Base-by-base conservation (phyloP, 2,113 vertebrate species). In the Caretta caretta region DNA sequence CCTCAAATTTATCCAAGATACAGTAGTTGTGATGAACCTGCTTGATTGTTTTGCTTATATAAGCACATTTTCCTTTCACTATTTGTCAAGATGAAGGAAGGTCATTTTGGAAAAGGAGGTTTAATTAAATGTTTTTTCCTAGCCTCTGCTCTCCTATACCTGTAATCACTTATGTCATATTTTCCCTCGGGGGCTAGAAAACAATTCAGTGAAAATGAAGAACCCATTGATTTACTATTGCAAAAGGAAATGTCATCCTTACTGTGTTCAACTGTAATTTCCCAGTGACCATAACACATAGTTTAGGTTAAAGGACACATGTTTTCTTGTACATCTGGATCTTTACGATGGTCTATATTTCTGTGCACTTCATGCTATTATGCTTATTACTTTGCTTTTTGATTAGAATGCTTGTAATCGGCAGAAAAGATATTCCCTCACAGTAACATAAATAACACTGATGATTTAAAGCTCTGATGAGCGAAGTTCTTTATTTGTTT, bases 81-180 rank as follows among this genome's bases (percentile, higher is more conserved):
- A 81, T 96, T 97, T 96, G 81, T 97, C 96, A 97, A 91, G 78
- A 90, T 89, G 27, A 97, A 96, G 56, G 83, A 94, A 97, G 89
- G 54, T 79, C 94, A 96, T 86, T 96, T 98, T 96, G 93, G 84
- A 95, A 97, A 96, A 96, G n/a, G 87, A 92, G 31, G n/a, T 95
- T 97, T 97, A 97, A 96, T 97, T 96, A 97, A 97, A 94, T 86
- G 38, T 86, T 98, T 96, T 97, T 62, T 97, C 90, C 87, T 91
- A 82, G 78, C 62, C 95, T 92, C 87, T 91, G 81, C 94, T 82
- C 17, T 95, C 88, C 92, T 20, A 10, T 76, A 96, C 88, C 83
- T 38, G 1, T 95, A 92, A 97, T 97, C 83, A 69, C 83, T 84
- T 79, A 83, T 97, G 96, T 97, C 90, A 87, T 96, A 95, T 94